Evolutionary conservation across 2,797 vertebrate species (phyloP).

Genomic region (Crax fasciolata): DNA sequence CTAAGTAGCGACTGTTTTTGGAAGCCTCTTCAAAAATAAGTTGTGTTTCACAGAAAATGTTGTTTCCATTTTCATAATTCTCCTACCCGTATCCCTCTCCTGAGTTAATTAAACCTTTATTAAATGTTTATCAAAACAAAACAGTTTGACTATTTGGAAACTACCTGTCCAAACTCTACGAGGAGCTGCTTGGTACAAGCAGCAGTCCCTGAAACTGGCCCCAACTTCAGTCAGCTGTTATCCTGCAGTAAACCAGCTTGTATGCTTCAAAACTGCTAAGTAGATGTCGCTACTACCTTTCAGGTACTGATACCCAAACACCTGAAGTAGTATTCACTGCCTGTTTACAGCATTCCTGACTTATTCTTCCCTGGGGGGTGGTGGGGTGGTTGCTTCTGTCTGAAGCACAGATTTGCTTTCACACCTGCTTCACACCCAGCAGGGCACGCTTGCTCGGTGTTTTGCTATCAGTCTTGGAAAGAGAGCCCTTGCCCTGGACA

Average conservation of each 20-base stretch:
- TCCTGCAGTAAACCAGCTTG: neutral
- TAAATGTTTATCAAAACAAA: neutral
- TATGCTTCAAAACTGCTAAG: neutral
- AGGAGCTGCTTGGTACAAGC: neutral
- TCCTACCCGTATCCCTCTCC: neutral
- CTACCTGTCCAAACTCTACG: neutral
- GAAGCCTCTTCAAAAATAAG: neutral
- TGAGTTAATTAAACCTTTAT: slow-evolving; percentile 46
- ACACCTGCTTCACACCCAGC: neutral
- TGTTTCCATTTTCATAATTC: slow-evolving; percentile 13
- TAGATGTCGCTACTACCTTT: neutral
- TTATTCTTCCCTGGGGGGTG: neutral
- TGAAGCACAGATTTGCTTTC: neutral
- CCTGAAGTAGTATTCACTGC: neutral
- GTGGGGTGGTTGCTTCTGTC: neutral
- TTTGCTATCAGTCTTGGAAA: neutral
- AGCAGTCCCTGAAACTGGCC: neutral
- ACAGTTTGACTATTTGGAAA: neutral
- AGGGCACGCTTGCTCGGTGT: neutral
- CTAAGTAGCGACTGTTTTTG: neutral
- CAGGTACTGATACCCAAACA: neutral
- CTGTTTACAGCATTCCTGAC: neutral
- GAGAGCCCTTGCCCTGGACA: neutral
- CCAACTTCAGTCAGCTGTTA: neutral
- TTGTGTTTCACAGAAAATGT: neutral